Evolutionary conservation across 2,113 vertebrate species (phyloP).

Genomic region (Chauna torquata): DNA sequence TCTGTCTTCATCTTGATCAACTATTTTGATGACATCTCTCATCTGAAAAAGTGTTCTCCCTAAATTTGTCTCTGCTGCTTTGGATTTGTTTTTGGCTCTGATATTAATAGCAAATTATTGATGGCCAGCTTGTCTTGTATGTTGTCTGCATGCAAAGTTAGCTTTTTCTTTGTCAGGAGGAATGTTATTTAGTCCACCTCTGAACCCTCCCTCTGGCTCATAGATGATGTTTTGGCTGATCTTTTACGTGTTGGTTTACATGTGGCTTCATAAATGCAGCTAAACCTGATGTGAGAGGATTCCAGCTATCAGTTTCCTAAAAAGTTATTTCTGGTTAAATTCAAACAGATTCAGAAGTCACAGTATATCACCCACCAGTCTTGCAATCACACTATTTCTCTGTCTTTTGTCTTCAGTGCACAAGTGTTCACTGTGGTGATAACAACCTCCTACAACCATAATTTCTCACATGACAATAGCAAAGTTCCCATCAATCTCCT

Average conservation of each 20-base stretch:
- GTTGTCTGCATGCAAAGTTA: too few species aligned
- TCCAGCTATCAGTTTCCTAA: not conserved
- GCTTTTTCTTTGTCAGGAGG: too few species aligned
- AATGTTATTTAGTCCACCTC: too few species aligned
- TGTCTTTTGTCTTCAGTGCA: not conserved
- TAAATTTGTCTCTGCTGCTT: too few species aligned
- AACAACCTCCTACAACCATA: not conserved
- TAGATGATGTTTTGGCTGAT: not conserved
- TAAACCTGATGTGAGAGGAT: not conserved
- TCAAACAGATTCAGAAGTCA: not conserved
- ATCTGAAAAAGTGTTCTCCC: too few species aligned
- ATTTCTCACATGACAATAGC: not conserved
- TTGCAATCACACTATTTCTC: not conserved
- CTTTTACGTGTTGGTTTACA: not conserved
- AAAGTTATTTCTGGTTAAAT: not conserved
- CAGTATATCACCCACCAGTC: not conserved
- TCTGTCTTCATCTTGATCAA: too few species aligned
- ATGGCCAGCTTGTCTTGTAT: too few species aligned
- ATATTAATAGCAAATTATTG: too few species aligned
- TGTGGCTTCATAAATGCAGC: not conserved
- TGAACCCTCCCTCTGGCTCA: too few species aligned
- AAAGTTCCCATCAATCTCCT: not conserved
- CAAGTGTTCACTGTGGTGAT: not conserved
- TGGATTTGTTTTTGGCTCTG: too few species aligned
- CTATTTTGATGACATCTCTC: too few species aligned